Conservation (phyloP, 2,888 invertebrate species). For the Chydorus sphaericus region DNA sequence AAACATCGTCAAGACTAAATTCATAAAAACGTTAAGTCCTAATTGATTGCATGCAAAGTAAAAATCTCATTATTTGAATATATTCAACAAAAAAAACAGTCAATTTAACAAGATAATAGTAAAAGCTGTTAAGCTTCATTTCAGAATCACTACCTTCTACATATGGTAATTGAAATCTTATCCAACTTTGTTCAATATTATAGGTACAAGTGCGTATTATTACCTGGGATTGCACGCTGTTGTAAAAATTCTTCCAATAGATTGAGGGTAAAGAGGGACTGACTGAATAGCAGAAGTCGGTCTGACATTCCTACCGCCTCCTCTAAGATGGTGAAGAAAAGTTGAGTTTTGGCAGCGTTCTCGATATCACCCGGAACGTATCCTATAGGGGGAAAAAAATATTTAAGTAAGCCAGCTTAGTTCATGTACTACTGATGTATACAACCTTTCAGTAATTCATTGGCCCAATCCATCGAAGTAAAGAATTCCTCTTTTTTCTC, state of each 20-base stretch:
- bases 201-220: too few relatives aligned
- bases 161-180: too few relatives aligned
- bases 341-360: slow-evolving; percentile 87
- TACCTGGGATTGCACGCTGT: slow-evolving; percentile 41
- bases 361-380: slow-evolving; percentile 79
- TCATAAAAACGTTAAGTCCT: too few relatives aligned
- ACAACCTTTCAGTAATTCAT: slow-evolving; percentile 55
- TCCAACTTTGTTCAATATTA: too few relatives aligned
- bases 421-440: too few relatives aligned
- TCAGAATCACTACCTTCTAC: too few relatives aligned
- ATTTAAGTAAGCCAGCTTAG: not conserved
- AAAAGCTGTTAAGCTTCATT: too few relatives aligned
- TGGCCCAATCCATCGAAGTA: slow-evolving; percentile 38
- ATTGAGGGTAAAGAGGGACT: slow-evolving; percentile 87
- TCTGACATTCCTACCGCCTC: slow-evolving; percentile 78
- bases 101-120: too few relatives aligned
- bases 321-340: slow-evolving; percentile 79
- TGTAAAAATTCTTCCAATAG: slow-evolving; percentile 86
- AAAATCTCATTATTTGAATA: too few relatives aligned
- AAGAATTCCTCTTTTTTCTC: not conserved
- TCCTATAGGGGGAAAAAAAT: slow-evolving; percentile 24
- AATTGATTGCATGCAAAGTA: too few relatives aligned
- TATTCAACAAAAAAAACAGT: too few relatives aligned
- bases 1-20: not conserved
- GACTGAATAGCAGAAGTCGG: slow-evolving; percentile 70